Conservation (phyloP, 2,797 vertebrate species). For the Amazonetta brasiliensis region DNA sequence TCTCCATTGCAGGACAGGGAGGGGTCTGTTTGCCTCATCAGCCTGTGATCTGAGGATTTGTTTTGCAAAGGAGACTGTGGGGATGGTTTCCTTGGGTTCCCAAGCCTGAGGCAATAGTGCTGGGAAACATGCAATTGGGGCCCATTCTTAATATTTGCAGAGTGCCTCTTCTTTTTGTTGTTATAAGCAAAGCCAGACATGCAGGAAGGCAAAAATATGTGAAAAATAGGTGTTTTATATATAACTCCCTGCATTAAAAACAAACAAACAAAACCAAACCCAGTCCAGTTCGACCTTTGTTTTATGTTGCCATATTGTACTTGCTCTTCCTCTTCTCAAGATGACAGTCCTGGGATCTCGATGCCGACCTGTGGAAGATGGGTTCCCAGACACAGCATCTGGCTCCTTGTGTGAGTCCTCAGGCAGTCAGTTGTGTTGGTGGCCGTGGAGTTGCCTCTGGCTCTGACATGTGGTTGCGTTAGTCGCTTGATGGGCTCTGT, state of each 20-base stretch:
- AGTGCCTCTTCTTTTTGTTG: not conserved
- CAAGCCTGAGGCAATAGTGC: constrained; percentile 46
- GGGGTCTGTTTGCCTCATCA: constrained; percentile 51
- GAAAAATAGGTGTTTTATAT: constrained; percentile 49
- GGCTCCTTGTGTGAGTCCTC: constrained; percentile 63
- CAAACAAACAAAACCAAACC: not conserved
- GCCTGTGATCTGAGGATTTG: constrained; percentile 41
- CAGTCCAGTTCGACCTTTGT: not conserved
- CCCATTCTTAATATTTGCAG: not conserved
- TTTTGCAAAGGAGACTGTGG: constrained; percentile 49
- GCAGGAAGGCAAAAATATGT: not conserved
- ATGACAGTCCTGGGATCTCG: constrained; percentile 65
- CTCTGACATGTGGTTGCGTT: constrained; percentile 47
- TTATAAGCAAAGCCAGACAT: not conserved
- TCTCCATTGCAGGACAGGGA: constrained; percentile 43
- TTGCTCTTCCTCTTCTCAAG: constrained; percentile 26
- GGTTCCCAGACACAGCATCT: constrained; percentile 72
- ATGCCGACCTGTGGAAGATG: constrained; percentile 53
- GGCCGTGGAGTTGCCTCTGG: constrained; percentile 47
- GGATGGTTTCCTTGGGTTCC: constrained; percentile 1
- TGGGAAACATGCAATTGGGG: constrained; percentile 25
- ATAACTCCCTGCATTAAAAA: not conserved
- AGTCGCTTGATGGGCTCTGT: constrained; percentile 22
- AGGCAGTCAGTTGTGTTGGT: constrained; percentile 19
- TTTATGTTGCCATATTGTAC: constrained; percentile 23